Evolutionary conservation across 2,888 invertebrate species (phyloP).

Genomic region (Iselma pallidipennis): DNA sequence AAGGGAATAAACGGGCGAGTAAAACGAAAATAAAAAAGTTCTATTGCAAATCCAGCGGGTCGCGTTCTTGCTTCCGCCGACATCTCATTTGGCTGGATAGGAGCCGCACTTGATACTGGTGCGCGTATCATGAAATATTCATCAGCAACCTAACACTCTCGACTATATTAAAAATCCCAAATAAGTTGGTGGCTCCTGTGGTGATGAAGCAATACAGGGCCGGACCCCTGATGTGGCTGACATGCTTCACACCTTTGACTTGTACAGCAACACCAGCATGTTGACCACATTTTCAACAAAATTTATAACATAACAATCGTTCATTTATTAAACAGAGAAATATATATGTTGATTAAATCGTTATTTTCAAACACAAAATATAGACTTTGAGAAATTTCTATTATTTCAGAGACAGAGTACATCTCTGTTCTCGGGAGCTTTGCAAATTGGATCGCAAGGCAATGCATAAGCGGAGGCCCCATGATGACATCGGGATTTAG

Average conservation of each 20-base stretch:
- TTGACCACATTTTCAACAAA: background rate
- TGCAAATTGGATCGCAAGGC: conserved; percentile 34
- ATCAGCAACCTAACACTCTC: conserved; percentile 56
- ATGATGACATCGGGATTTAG: conserved; percentile 46
- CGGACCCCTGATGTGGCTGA: conserved; percentile 40
- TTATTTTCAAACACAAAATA: background rate
- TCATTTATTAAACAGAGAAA: background rate
- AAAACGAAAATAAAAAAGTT: conserved; percentile 52
- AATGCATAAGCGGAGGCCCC: conserved; percentile 28
- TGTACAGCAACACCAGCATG: background rate
- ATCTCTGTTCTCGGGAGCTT: conserved; percentile 10
- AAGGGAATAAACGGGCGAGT: conserved; percentile 51
- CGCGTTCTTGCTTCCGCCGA: conserved; percentile 47
- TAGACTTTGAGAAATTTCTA: background rate
- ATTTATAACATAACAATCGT: conserved; percentile 11
- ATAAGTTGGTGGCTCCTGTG: conserved; percentile 49
- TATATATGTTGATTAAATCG: background rate
- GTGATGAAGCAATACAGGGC: conserved; percentile 43
- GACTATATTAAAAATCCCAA: conserved; percentile 58
- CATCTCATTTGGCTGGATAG: conserved; percentile 51
- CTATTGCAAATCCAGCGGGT: conserved; percentile 51
- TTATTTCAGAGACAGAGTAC: background rate
- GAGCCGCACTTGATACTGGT: conserved; percentile 52
- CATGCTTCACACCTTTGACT: conserved; percentile 42
- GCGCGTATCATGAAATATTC: conserved; percentile 58